Evolutionary conservation across 2,113 vertebrate species (phyloP), one percentile per base, ranked within the genome.

Genomic region (Cettia cetti): DNA sequence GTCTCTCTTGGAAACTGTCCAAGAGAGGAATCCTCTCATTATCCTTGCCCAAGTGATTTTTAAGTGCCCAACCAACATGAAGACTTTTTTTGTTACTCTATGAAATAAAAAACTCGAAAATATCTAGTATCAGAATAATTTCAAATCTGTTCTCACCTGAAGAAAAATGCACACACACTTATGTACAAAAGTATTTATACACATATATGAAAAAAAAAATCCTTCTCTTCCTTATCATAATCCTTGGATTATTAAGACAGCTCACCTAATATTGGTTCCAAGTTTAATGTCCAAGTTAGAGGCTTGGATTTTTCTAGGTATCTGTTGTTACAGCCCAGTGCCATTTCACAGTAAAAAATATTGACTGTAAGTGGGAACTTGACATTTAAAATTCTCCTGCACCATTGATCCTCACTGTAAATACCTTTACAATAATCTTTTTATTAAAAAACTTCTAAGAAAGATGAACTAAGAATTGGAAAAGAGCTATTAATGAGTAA

Each of bases 131-230:
- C 15, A 59, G 26, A 92, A 63, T 6, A 68, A 26, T 65, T 59
- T 65, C 2, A 31, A 31, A 63, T 40, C 15, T 63, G 1, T 79
- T 71, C 5, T 82, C 27, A 45, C 11, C 13, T 68, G 19, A 77
- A 44, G 3, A 52, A 83, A 83, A 49, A 53, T 26, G 19, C 11
- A 7, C 4, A 5, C 8, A 45, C 18, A 40, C 3, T 5, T 5
- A 21, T 1, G 14, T 11, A 24, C 1, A 3, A 3, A 59, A 10
- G 0, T 30, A 28, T 33, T 26, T 39, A 26, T 24, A 27, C 1
- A 30, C 13, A 7, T 7, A 37, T 18, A 20, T 30, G 8, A 12
- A 42, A 10, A 40, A 76, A 33, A 45, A 35, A 30, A 2, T 20
- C 17, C 1, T 30, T 6, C 22, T 69, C 9, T 68, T 74, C 39